Evolutionary conservation across 1,140 invertebrate genomes (phyloP).

Genomic region (Philopotamus ludificatus): DNA sequence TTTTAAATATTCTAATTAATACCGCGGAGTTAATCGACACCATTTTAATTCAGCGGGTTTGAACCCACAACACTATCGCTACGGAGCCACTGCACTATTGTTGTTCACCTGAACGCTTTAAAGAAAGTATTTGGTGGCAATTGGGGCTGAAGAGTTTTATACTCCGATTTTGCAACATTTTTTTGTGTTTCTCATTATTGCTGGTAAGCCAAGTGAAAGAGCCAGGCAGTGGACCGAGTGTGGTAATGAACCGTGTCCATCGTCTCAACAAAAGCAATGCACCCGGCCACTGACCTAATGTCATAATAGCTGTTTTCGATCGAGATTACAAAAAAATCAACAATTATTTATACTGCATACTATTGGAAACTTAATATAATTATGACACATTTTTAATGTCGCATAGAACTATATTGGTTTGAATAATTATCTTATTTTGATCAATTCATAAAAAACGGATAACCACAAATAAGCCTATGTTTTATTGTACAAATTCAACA

Average conservation of each 20-base stretch:
- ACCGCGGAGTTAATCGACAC: slow-evolving; percentile 27
- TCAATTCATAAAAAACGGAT: not conserved
- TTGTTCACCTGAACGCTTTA: slow-evolving; percentile 33
- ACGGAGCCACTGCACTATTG: slow-evolving; percentile 6
- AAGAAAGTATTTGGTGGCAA: slow-evolving; percentile 39
- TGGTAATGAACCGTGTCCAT: slow-evolving; percentile 37
- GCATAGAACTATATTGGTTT: not conserved
- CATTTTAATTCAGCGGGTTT: slow-evolving; percentile 26
- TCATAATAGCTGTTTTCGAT: slow-evolving; percentile 5
- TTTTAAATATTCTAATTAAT: slow-evolving; percentile 13
- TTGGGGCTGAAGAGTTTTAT: slow-evolving; percentile 35
- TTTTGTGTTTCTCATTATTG: slow-evolving; percentile 31
- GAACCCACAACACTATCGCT: slow-evolving; percentile 26
- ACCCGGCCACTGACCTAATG: slow-evolving; percentile 24
- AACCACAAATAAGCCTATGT: not conserved
- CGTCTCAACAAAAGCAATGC: slow-evolving; percentile 13
- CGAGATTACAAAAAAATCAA: not conserved
- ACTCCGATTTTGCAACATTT: slow-evolving; percentile 39
- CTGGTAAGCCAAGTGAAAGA: slow-evolving; percentile 33
- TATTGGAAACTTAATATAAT: not conserved
- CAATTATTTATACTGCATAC: not conserved
- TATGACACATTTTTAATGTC: not conserved
- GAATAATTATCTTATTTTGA: not conserved
- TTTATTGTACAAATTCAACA: not conserved
- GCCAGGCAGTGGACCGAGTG: slow-evolving; percentile 36